Base-by-base conservation (phyloP, 2,113 vertebrate genomes). In the Neolamprologus sp. region DNA sequence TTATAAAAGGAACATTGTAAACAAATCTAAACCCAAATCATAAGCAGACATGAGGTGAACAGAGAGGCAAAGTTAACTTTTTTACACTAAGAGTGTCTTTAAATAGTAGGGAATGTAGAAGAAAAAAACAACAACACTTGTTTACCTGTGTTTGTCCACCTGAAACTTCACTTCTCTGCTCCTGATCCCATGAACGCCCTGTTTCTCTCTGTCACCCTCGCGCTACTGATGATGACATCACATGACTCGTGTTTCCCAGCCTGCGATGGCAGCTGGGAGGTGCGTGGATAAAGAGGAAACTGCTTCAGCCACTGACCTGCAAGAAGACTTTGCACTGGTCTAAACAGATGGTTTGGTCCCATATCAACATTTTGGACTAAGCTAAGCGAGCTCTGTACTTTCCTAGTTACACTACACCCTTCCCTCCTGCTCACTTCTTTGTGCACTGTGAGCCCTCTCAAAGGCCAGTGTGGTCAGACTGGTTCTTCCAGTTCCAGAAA, bases 401-500 rank as follows among this genome's bases (percentile, higher is more conserved):
- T 81, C 73, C 87, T 33, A 75, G 51, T 86, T 83, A 88, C 75
- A 28, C 81, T 87, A 55, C 26, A 68, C 45, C 54, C 83, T 86
- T 49, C 26, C 73, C 47, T 83, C 83, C 85, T 90, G 84, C 81
- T 89, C 73, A 68, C 90, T 89, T 91, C 83, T 94, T 92, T 92
- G 90, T 92, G 82, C 57, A 82, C 84, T 54, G 33, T 80, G 54
- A 83, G 90, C 80, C n/a, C 83, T 86, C 33, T 87, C 37, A 65
- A 82, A 57, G 87, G 53, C 83, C 47, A 3, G 7, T 53, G 88
- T 82, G 75, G 93, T 85, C 47, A 7, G 83, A 95, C 95, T 83
- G 10, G 95, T 93, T 96, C 91, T 84, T 89, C 93, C 89, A 31
- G 94, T 95, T 94, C 71, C 53, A 60, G 55, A 84, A 71, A 95